These are phyloP conservation scores for Anneissia japonica DNA, from an alignment of 35 echinoderm and acorn worm species.

Conservation along the genomic window DNA sequence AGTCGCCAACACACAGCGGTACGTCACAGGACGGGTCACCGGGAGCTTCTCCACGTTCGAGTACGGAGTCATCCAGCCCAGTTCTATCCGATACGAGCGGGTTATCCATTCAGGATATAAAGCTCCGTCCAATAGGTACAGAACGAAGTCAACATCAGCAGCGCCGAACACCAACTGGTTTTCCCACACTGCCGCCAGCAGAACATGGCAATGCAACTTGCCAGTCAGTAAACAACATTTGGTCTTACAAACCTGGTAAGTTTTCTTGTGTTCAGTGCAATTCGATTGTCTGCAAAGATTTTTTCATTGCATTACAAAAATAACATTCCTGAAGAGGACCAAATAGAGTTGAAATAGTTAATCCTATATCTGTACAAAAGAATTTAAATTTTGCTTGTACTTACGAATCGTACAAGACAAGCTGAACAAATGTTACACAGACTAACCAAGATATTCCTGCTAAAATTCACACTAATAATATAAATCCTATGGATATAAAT, in stretches of 20 bases:
- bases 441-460: too few species aligned
- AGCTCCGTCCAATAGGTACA: slow-evolving; percentile 79
- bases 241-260: slow-evolving; percentile 64
- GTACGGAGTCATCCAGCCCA: slow-evolving; percentile 58
- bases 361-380: too few species aligned
- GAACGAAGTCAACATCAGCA: slow-evolving; percentile 64
- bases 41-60: slow-evolving; percentile 81
- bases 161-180: slow-evolving; percentile 58
- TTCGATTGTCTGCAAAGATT: too few species aligned
- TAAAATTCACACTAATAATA: too few species aligned
- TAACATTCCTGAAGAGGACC: too few species aligned
- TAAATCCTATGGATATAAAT: too few species aligned
- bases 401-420: too few species aligned
- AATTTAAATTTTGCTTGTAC: too few species aligned
- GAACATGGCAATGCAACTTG: slow-evolving; percentile 52
- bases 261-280: too few species aligned
- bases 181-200: slow-evolving; percentile 4
- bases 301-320: too few species aligned
- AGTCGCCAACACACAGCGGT: slow-evolving; percentile 59
- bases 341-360: too few species aligned
- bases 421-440: too few species aligned
- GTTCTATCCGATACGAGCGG: background rate
- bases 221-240: slow-evolving; percentile 59
- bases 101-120: slow-evolving; percentile 43
- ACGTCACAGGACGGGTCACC: slow-evolving; percentile 75